Conservation (phyloP, 2,888 invertebrate genomes). For the Lordiphosa fenestrarum region DNA sequence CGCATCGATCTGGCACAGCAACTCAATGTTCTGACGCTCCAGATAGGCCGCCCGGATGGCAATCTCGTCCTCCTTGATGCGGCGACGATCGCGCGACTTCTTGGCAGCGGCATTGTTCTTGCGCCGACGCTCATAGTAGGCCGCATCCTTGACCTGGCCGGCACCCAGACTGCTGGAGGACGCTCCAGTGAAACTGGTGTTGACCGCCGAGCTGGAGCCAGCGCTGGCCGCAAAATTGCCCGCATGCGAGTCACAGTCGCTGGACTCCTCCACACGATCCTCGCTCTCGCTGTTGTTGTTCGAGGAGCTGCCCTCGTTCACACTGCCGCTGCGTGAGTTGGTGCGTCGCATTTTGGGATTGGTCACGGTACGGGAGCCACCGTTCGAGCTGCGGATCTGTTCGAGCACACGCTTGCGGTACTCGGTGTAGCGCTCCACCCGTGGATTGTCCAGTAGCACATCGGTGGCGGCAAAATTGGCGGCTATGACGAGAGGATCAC, state of each 20-base stretch:
- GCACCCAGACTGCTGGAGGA: slow-evolving; percentile 3
- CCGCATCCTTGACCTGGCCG: slow-evolving; percentile 85
- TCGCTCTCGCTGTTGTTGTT: slow-evolving; percentile 77
- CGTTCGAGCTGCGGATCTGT: slow-evolving; percentile 85
- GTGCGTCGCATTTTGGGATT: slow-evolving; percentile 88
- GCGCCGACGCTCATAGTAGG: slow-evolving; percentile 92
- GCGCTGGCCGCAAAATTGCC: slow-evolving; percentile 54
- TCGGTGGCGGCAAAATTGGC: slow-evolving; percentile 82
- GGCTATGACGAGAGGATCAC: slow-evolving; percentile 84
- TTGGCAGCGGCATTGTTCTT: slow-evolving; percentile 98
- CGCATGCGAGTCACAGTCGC: slow-evolving; percentile 76
- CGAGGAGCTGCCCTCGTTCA: slow-evolving; percentile 68
- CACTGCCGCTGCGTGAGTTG: slow-evolving; percentile 73
- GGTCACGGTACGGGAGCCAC: slow-evolving; percentile 82
- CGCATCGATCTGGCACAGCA: slow-evolving; percentile 86
- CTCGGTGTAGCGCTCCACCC: slow-evolving; percentile 85
- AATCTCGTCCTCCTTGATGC: slow-evolving; percentile 95
- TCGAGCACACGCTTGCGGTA: slow-evolving; percentile 85
- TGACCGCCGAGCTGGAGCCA: slow-evolving; percentile 12
- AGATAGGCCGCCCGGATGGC: slow-evolving; percentile 93
- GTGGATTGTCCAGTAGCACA: slow-evolving; percentile 82
- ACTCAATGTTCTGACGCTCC: slow-evolving; percentile 91
- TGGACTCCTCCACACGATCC: slow-evolving; percentile 77
- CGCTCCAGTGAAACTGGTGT: slow-evolving; percentile 7
- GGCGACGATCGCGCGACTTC: slow-evolving; percentile 92